These are phyloP conservation scores for Epirrhoe tristata DNA, from an alignment of 2,888 invertebrate genomes.

Conservation along the genomic window DNA sequence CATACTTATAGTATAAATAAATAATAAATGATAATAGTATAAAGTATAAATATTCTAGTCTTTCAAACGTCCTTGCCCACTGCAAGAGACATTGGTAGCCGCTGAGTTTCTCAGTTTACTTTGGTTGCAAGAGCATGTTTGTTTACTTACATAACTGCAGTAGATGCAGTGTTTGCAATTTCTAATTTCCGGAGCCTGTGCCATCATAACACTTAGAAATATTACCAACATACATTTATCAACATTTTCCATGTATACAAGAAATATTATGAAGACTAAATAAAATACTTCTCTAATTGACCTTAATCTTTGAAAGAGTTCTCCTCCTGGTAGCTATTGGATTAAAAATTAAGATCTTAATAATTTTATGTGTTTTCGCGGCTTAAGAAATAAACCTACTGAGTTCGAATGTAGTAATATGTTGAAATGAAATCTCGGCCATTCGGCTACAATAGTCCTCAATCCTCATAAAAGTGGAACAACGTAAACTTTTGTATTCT, in stretches of 20 bases:
- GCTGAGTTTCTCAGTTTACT: neutral
- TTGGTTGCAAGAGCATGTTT: neutral
- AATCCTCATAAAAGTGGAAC: slow-evolving; percentile 38
- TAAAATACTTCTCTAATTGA: too few relatives aligned
- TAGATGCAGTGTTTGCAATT: neutral
- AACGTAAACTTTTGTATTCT: slow-evolving; percentile 53
- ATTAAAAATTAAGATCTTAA: too few relatives aligned
- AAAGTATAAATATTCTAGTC: too few relatives aligned
- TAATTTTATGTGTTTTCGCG: too few relatives aligned
- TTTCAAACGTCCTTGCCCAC: neutral
- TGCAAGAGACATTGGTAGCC: neutral
- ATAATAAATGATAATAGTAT: too few relatives aligned
- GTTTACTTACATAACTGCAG: neutral
- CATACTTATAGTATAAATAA: too few relatives aligned
- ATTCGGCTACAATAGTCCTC: slow-evolving; percentile 37
- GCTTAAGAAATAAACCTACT: neutral
- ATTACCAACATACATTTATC: too few relatives aligned
- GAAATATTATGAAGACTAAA: too few relatives aligned
- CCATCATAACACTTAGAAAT: neutral
- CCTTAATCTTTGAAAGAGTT: too few relatives aligned
- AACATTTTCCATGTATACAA: too few relatives aligned
- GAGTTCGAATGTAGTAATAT: neutral
- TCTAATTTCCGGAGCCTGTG: neutral
- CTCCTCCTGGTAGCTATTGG: too few relatives aligned
- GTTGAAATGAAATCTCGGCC: slow-evolving; percentile 21